These are phyloP conservation scores for Sthenelais limicola DNA, from an alignment of 2,888 invertebrate genomes.

Conservation along the genomic window DNA sequence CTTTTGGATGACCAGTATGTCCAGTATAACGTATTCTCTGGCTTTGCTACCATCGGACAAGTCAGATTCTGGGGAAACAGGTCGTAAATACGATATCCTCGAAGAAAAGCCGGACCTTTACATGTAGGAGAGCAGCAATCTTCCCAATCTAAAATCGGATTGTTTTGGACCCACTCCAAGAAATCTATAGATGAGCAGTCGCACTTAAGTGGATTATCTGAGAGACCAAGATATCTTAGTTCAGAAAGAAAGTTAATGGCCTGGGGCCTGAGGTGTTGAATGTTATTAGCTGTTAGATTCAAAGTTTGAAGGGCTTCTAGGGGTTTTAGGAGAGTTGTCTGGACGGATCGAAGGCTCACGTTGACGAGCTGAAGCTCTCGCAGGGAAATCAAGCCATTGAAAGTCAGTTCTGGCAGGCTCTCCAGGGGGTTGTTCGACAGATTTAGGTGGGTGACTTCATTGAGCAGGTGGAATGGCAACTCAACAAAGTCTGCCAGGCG, in stretches of 20 bases:
- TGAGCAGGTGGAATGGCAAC: background rate
- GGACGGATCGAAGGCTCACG: background rate
- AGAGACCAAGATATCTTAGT: constrained; percentile 31
- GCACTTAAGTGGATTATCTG: constrained; percentile 34
- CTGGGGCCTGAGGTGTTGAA: background rate
- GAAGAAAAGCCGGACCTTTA: background rate
- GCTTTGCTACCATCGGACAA: background rate
- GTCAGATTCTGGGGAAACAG: constrained; percentile 21
- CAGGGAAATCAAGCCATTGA: background rate
- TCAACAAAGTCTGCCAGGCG: background rate
- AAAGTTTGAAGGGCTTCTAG: constrained; percentile 7
- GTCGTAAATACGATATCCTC: background rate
- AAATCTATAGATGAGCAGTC: constrained; percentile 17
- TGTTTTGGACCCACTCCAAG: constrained; percentile 6
- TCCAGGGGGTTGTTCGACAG: constrained; percentile 23
- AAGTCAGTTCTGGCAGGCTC: background rate
- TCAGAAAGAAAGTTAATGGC: background rate
- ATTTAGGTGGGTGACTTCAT: constrained; percentile 1
- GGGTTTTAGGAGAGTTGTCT: background rate
- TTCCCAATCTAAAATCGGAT: constrained; percentile 15
- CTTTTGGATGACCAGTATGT: background rate
- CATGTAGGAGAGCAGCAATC: constrained; percentile 9
- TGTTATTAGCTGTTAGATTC: constrained; percentile 20
- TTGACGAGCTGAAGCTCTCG: constrained; percentile 2
- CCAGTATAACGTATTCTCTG: background rate